phyloP scores from a whole-genome alignment of 1,140 invertebrate species.

The Listronotus oregonensis region DNA sequence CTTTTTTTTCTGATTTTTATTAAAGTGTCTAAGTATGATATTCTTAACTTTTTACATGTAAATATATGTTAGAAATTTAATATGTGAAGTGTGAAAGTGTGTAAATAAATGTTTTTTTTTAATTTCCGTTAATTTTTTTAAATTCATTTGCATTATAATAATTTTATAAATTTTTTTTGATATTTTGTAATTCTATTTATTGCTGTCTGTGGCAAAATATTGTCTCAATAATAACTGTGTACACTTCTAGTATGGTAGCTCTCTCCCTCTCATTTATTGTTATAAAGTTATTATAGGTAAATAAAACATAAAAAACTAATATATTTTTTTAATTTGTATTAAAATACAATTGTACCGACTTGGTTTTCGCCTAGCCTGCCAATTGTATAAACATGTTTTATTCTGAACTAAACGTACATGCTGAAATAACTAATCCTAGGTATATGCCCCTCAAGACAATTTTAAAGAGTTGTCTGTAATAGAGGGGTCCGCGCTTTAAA shows the following conservation, averaged over 20 bases:
- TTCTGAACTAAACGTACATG: no score
- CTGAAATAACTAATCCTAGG: no score
- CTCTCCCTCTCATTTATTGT: constrained; percentile 53
- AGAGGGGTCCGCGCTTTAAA: no score
- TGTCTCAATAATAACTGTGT: constrained; percentile 39
- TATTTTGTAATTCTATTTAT: constrained; percentile 46
- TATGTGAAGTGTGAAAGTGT: constrained; percentile 47
- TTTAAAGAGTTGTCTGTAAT: no score
- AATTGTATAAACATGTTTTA: no score
- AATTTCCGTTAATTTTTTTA: constrained; percentile 46
- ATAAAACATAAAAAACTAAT: constrained; percentile 4
- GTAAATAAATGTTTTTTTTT: constrained; percentile 51
- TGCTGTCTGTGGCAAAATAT: constrained; percentile 25
- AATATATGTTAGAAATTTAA: constrained; percentile 43
- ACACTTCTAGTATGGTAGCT: constrained; percentile 54
- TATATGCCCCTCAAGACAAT: no score
- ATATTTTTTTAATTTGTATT: no score
- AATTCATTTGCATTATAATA: constrained; percentile 43
- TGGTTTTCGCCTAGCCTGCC: no score
- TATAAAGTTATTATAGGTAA: constrained; percentile 55
- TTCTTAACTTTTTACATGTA: constrained; percentile 48
- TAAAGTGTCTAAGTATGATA: constrained; percentile 34
- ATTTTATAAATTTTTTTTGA: constrained; percentile 46
- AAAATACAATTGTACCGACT: no score
- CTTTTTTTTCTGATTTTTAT: constrained; percentile 20